Conservation (phyloP, 2,113 vertebrate species). For the Dunckerocampus dactyliophorus region DNA sequence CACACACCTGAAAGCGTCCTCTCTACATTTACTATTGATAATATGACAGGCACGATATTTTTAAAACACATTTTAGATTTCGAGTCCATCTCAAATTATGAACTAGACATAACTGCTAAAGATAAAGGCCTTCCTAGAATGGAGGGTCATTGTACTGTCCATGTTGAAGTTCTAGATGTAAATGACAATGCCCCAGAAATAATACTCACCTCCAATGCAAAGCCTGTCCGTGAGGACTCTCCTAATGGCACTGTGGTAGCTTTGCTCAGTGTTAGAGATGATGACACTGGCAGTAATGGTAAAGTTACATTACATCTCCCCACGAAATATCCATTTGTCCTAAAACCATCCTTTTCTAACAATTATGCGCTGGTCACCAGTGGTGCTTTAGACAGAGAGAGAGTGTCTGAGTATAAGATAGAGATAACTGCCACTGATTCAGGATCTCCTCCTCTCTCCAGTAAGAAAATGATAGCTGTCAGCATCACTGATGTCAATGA, state of each 20-base stretch:
- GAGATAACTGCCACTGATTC: constrained; percentile 72
- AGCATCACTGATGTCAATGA: constrained; percentile 78
- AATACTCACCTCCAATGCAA: constrained; percentile 69
- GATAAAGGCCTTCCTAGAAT: constrained; percentile 79
- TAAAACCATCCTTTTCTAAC: constrained; percentile 32
- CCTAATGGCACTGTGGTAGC: constrained; percentile 63
- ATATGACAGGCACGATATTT: constrained; percentile 70
- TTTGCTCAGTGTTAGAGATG: constrained; percentile 59
- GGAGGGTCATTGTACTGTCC: constrained; percentile 74
- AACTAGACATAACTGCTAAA: constrained; percentile 76
- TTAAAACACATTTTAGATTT: constrained; percentile 72
- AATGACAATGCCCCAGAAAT: constrained; percentile 80
- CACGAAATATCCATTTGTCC: background rate
- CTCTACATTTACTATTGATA: constrained; percentile 68
- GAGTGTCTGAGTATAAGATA: constrained; percentile 30
- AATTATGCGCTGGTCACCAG: constrained; percentile 61
- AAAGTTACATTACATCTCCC: background rate
- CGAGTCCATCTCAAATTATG: constrained; percentile 64
- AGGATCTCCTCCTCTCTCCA: constrained; percentile 70
- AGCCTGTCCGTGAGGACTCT: constrained; percentile 59
- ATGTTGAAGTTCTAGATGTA: constrained; percentile 74
- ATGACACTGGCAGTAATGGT: background rate
- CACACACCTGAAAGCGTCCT: constrained; percentile 41
- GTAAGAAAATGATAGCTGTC: constrained; percentile 66
- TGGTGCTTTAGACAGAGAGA: constrained; percentile 50